phyloP scores from a whole-genome alignment of 2,113 vertebrate genomes.

The Leucopsar rothschildi region DNA sequence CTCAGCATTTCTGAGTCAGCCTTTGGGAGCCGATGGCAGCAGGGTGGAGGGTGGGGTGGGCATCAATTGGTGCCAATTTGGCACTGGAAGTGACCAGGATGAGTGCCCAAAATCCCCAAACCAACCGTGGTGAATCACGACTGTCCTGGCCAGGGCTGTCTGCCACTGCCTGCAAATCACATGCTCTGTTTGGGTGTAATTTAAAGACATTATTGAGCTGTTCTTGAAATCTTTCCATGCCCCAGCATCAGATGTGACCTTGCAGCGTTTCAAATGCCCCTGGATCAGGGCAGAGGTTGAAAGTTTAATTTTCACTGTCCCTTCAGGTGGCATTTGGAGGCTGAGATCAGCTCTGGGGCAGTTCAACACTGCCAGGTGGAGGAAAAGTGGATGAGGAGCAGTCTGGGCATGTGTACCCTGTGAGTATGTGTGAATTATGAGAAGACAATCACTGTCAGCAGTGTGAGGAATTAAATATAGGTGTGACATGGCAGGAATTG shows the following conservation, averaged over 20 bases:
- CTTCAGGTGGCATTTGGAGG: neutral
- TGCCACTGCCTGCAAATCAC: neutral
- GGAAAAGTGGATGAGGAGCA: neutral
- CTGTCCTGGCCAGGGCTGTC: neutral
- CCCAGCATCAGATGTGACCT: neutral
- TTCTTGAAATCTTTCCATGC: neutral
- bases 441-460: neutral
- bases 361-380: neutral
- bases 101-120: neutral
- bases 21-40: neutral
- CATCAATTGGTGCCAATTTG: neutral
- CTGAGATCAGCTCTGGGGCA: neutral
- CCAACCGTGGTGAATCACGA: rapidly evolving
- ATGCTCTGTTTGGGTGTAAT: rapidly evolving
- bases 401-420: neutral
- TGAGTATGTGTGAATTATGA: rapidly evolving
- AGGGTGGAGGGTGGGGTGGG: neutral
- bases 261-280: rapidly evolving
- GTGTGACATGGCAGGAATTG: neutral
- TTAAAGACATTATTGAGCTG: neutral
- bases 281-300: neutral
- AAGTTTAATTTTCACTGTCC: neutral
- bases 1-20: neutral
- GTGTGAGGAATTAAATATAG: neutral
- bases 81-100: neutral